phyloP scores from a whole-genome alignment of 2,113 vertebrate genomes.

The Phylloscopus whistleri region DNA sequence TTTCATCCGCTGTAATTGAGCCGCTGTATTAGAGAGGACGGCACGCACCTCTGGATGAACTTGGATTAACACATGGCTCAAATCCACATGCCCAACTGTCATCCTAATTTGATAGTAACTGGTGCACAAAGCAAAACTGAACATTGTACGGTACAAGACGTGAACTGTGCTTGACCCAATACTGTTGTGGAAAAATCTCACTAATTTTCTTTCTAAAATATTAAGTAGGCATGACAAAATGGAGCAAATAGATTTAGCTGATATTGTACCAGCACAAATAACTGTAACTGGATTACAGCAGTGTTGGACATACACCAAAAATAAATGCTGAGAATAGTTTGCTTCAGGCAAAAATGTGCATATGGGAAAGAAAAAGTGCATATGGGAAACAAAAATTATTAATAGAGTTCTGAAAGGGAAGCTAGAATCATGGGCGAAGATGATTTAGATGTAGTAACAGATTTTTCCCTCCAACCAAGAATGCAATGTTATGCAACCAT shows the following conservation, averaged over 20 bases:
- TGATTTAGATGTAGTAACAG: conserved; percentile 31
- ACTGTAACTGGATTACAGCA: conserved; percentile 31
- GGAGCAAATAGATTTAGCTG: conserved; percentile 39
- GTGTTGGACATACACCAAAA: conserved; percentile 31
- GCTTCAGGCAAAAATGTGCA: conserved; percentile 47
- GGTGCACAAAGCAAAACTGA: conserved; percentile 5
- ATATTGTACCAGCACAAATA: conserved; percentile 52
- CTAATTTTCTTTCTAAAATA: conserved; percentile 39
- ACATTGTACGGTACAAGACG: background rate
- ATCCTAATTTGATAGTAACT: conserved; percentile 58
- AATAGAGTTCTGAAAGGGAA: conserved; percentile 54
- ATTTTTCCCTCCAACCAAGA: conserved; percentile 41
- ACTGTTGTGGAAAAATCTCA: conserved; percentile 27
- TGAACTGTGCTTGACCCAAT: conserved; percentile 65
- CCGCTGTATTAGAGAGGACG: conserved; percentile 33
- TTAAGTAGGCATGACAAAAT: conserved; percentile 47
- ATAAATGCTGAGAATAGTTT: conserved; percentile 56
- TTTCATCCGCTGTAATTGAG: conserved; percentile 65
- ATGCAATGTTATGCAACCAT: conserved; percentile 6
- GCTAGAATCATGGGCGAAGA: conserved; percentile 10
- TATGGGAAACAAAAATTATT: conserved; percentile 61
- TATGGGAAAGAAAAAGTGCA: conserved; percentile 60
- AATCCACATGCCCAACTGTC: conserved; percentile 49
- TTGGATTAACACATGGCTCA: conserved; percentile 46
- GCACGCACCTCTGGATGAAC: conserved; percentile 50